Evolutionary conservation across 2,888 invertebrate genomes (phyloP).

Genomic region (Heterodera filipjevi): DNA sequence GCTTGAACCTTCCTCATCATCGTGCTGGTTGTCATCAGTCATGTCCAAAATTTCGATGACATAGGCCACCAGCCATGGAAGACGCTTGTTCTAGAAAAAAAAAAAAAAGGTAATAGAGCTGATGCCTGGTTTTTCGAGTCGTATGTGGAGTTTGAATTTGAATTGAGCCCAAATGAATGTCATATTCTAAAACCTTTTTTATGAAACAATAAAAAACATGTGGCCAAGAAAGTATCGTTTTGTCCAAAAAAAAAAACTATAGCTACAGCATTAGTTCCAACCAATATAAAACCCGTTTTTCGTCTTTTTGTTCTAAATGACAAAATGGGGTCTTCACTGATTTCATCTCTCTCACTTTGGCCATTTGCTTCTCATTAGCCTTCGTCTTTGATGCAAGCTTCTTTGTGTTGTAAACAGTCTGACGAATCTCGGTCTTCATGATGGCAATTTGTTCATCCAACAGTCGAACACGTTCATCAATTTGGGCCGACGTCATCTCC

Average conservation of each 20-base stretch:
- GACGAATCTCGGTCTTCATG: slow-evolving; percentile 97
- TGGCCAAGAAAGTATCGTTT: too few species aligned
- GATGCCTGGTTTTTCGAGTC: slow-evolving; percentile 60
- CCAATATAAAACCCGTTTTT: too few species aligned
- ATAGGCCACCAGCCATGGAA: slow-evolving; percentile 97
- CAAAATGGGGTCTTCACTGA: too few species aligned
- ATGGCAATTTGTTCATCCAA: slow-evolving; percentile 97
- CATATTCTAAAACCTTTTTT: too few species aligned
- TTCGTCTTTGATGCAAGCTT: slow-evolving; percentile 76
- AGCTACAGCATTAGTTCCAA: too few species aligned
- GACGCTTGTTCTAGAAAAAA: slow-evolving; percentile 76
- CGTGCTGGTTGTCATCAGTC: slow-evolving; percentile 88
- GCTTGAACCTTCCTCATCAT: slow-evolving; percentile 97
- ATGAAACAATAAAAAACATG: too few species aligned
- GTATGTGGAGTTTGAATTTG: slow-evolving; percentile 64
- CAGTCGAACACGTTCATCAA: slow-evolving; percentile 65
- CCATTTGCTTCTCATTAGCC: too few species aligned
- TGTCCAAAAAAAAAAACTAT: too few species aligned
- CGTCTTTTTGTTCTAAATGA: too few species aligned
- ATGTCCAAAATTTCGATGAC: slow-evolving; percentile 96
- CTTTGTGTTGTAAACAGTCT: slow-evolving; percentile 93
- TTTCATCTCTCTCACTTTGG: too few species aligned
- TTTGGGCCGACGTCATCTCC: background rate
- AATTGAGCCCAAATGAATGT: too few species aligned
- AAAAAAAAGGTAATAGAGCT: background rate